A percentile compares a stretch with the other conserved stretches of the same genome.
Conservation (phyloP, 2,888 invertebrate species). For the Didymodactylos carnosus region DNA sequence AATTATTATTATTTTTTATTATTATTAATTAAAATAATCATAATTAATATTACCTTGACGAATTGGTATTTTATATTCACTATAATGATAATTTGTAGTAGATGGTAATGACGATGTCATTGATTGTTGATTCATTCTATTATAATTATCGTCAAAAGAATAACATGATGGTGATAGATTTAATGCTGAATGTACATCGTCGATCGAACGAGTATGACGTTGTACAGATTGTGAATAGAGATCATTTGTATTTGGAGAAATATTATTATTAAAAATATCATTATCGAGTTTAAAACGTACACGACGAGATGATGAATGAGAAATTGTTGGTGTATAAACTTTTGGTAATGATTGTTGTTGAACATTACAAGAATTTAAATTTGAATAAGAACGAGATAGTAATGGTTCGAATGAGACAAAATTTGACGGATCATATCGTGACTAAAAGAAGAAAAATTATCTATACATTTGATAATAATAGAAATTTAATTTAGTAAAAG, state of each 20-base stretch:
- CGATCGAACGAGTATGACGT: not conserved
- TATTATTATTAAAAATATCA: not conserved
- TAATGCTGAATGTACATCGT: not conserved
- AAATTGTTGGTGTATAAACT: too few relatives aligned
- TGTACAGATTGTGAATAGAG: too few relatives aligned
- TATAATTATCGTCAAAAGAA: too few relatives aligned
- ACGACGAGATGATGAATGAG: not conserved
- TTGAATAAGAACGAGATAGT: not conserved
- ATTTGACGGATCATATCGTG: not conserved
- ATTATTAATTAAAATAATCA: too few relatives aligned
- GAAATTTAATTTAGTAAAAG: not conserved
- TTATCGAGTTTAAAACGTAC: not conserved
- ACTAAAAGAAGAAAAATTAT: not conserved
- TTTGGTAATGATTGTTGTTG: not conserved
- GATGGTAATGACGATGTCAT: too few relatives aligned
- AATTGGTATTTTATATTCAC: not conserved
- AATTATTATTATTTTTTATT: too few relatives aligned
- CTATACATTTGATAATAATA: not conserved
- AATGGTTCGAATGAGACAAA: too few relatives aligned
- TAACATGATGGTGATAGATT: too few relatives aligned
- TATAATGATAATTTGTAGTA: not conserved
- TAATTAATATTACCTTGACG: not conserved
- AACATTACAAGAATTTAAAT: not conserved
- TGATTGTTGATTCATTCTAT: too few relatives aligned
- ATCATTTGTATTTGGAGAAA: not conserved